A percentile compares a stretch with the other conserved stretches of the same genome.
These are phyloP conservation scores for Catamblyrhynchus diadema DNA, from an alignment of 2,797 vertebrate species.

Conservation along the genomic window DNA sequence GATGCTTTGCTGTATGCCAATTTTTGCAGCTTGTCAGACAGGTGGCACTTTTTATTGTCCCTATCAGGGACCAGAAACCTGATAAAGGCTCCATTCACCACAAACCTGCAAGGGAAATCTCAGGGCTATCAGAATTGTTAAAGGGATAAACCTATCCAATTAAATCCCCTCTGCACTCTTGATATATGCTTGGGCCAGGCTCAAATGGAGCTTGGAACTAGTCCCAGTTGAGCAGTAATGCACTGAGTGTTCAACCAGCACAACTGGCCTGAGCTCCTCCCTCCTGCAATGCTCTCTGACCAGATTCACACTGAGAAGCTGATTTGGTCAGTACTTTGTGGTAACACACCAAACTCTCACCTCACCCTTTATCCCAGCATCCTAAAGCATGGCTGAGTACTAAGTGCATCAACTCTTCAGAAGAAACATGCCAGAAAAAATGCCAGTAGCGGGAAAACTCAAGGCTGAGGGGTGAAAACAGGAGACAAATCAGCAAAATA, in stretches of 20 bases:
- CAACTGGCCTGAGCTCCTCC: neutral
- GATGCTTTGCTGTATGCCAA: neutral
- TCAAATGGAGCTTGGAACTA: conserved; percentile 22
- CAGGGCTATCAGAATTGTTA: conserved; percentile 33
- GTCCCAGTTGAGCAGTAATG: conserved; percentile 16
- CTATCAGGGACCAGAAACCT: conserved; percentile 23
- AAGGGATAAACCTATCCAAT: conserved; percentile 49
- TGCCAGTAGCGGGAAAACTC: neutral
- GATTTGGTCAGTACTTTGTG: neutral
- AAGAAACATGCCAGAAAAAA: neutral
- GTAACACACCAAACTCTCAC: neutral
- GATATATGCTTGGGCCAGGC: conserved; percentile 10
- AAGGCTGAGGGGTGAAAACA: neutral
- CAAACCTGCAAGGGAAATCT: conserved; percentile 38
- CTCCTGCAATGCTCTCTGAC: neutral
- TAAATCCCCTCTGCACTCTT: conserved; percentile 41
- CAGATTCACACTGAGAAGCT: neutral
- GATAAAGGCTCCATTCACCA: conserved; percentile 20
- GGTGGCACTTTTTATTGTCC: conserved; percentile 3
- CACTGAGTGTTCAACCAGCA: neutral
- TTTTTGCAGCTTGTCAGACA: conserved; percentile 24
- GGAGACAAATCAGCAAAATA: neutral
- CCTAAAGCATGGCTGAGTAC: neutral
- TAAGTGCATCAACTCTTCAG: neutral
- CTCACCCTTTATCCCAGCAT: neutral